These are phyloP conservation scores for Plotosus lineatus DNA, from an alignment of 2,113 vertebrate genomes.

Conservation along the genomic window DNA sequence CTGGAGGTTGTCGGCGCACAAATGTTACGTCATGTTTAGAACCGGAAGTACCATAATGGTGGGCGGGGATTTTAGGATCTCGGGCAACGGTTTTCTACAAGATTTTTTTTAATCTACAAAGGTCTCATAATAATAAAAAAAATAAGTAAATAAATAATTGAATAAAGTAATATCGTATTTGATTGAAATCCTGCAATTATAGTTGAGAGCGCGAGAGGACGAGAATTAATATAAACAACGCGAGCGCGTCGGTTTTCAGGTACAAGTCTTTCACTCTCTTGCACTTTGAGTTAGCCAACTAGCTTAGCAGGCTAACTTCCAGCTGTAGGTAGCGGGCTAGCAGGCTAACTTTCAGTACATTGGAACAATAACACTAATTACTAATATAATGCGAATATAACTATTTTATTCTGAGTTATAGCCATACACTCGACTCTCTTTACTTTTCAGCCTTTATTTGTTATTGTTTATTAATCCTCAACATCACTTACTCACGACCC, in stretches of 20 bases:
- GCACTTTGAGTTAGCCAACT: slow-evolving; percentile 45
- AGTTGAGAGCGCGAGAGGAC: background rate
- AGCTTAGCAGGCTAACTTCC: background rate
- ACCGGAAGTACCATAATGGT: slow-evolving; percentile 58
- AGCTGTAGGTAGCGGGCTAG: background rate
- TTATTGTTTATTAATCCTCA: too few relatives aligned
- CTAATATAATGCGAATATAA: background rate
- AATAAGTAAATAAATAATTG: background rate
- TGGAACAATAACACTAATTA: background rate
- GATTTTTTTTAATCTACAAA: slow-evolving; percentile 12
- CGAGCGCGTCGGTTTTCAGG: slow-evolving; percentile 27
- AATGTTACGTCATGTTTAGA: slow-evolving; percentile 44
- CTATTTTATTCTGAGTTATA: too few relatives aligned
- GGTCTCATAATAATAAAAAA: background rate
- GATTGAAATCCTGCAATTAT: background rate
- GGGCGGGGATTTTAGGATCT: slow-evolving; percentile 62
- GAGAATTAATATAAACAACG: background rate
- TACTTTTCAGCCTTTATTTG: too few relatives aligned
- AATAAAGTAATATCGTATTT: background rate
- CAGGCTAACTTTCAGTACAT: background rate
- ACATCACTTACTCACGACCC: too few relatives aligned
- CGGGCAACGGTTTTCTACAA: slow-evolving; percentile 49
- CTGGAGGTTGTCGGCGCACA: background rate
- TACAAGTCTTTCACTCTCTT: background rate
- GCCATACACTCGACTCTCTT: too few relatives aligned